A percentile compares a stretch with the other conserved stretches of the same genome.
These are phyloP conservation scores for Eudasyphora cyanicolor DNA, from an alignment of 2,888 invertebrate species.

Conservation along the genomic window DNA sequence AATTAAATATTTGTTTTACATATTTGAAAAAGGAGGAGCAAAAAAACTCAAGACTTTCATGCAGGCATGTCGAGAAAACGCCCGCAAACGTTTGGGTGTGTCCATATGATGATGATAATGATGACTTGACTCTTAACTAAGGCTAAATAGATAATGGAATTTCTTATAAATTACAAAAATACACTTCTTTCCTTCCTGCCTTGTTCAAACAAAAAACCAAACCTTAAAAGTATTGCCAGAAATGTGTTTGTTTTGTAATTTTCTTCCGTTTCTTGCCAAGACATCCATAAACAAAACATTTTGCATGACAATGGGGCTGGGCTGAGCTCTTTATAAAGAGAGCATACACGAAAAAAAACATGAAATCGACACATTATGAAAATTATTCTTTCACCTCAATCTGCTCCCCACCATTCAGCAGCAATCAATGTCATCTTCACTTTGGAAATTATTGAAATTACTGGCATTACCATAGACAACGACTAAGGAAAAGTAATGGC, in stretches of 20 bases:
- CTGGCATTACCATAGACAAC: not conserved
- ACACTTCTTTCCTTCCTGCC: not conserved
- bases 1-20: constrained; percentile 68
- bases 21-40: constrained; percentile 54
- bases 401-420: not conserved
- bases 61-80: too few relatives aligned
- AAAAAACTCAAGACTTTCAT: too few relatives aligned
- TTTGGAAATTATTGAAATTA: not conserved
- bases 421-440: not conserved
- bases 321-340: constrained; percentile 38
- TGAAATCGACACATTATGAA: constrained; percentile 32
- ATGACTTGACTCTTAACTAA: too few relatives aligned
- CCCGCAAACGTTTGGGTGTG: constrained; percentile 11
- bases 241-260: constrained; percentile 18
- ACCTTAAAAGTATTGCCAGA: constrained; percentile 11
- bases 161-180: not conserved
- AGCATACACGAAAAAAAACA: constrained; percentile 7
- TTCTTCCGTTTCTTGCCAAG: not conserved
- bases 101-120: too few relatives aligned
- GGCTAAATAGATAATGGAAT: not conserved
- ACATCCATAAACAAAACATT: not conserved
- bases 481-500: too few relatives aligned
- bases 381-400: not conserved
- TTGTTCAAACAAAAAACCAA: constrained; percentile 6
- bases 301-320: constrained; percentile 14